Percentiles rank a stretch among this genome's conserved stretches.
Conservation (phyloP, 2,113 vertebrate genomes). For the Phrynocephalus versicolor region DNA sequence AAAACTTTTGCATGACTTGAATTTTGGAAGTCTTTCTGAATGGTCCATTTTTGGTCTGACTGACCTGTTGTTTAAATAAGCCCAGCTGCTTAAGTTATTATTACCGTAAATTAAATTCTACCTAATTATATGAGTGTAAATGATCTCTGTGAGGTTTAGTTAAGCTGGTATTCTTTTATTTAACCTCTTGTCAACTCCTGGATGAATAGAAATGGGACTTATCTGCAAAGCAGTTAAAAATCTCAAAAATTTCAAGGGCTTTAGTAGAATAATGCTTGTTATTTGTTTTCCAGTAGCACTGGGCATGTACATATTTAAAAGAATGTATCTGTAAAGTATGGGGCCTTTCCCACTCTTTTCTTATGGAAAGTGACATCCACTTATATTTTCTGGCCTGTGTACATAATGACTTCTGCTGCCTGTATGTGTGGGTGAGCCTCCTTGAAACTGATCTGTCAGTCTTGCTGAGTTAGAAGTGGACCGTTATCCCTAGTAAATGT, state of each 20-base stretch:
- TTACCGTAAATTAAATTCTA: neutral
- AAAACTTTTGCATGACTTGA: neutral
- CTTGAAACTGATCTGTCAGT: neutral
- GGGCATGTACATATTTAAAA: neutral
- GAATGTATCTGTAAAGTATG: neutral
- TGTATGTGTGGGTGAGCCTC: neutral
- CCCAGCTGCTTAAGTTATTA: neutral
- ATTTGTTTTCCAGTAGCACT: neutral
- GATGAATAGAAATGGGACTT: neutral
- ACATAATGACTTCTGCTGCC: neutral
- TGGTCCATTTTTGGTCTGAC: too few relatives aligned
- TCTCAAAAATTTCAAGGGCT: neutral
- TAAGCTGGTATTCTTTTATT: neutral
- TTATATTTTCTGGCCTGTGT: neutral
- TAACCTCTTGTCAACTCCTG: neutral
- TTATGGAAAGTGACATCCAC: neutral
- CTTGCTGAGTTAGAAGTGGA: neutral
- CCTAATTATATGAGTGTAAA: neutral
- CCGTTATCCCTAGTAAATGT: neutral
- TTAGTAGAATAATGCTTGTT: neutral
- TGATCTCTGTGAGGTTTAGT: neutral
- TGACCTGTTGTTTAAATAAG: too few relatives aligned
- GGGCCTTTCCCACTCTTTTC: neutral
- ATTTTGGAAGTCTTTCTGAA: too few relatives aligned
- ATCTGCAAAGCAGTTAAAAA: neutral